Conservation (phyloP, 1,140 invertebrate species). For the Homarus americanus region DNA sequence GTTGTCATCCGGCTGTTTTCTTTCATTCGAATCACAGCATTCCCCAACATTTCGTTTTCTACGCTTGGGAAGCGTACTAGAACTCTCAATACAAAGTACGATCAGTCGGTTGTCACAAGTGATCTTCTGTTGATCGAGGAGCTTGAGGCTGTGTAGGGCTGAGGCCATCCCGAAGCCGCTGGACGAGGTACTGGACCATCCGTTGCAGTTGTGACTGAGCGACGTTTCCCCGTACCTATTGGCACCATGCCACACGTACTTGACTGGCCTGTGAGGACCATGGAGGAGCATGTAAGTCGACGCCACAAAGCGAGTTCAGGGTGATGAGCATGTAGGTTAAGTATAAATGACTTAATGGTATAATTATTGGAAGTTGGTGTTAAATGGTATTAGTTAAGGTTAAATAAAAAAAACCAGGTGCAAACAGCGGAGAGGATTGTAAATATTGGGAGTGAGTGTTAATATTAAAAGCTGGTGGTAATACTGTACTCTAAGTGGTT, state of each 20-base stretch:
- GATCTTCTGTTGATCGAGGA: conserved; percentile 87
- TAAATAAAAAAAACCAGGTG: no score
- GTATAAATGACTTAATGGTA: no score
- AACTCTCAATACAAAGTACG: conserved; percentile 94
- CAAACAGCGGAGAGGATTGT: no score
- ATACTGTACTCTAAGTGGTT: no score
- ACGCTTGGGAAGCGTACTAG: conserved; percentile 75
- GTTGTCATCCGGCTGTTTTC: not conserved
- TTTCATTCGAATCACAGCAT: not conserved
- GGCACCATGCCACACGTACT: conserved; percentile 96
- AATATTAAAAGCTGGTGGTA: no score
- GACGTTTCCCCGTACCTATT: conserved; percentile 89
- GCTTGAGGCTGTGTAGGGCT: conserved; percentile 86
- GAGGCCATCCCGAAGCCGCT: conserved; percentile 89
- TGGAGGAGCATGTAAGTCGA: no score
- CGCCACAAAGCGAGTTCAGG: no score
- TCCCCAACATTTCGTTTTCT: conserved; percentile 51
- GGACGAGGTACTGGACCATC: conserved; percentile 89
- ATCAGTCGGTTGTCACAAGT: conserved; percentile 92
- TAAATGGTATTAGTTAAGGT: no score
- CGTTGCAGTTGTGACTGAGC: conserved; percentile 90
- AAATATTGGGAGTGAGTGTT: no score
- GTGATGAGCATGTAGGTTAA: no score
- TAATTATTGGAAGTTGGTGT: no score
- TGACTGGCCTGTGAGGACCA: conserved; percentile 88